phyloP scores from a whole-genome alignment of 2,888 invertebrate species.

The Meiosimyza decipiens region DNA sequence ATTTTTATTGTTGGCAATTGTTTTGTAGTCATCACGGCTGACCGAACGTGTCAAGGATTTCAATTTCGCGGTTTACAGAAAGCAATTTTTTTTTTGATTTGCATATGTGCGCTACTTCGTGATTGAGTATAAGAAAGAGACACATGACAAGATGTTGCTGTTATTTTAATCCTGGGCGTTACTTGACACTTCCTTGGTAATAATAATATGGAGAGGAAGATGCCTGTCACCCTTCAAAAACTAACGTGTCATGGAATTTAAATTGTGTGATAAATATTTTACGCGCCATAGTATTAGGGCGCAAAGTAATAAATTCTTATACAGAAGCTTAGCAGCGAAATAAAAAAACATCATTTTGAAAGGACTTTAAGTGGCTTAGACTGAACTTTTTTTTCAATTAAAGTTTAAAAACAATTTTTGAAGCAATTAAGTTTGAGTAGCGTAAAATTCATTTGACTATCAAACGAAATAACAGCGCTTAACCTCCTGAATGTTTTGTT shows the following conservation, averaged over 20 bases:
- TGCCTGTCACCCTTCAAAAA: neutral
- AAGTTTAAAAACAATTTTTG: too few species aligned
- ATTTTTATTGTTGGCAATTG: constrained; percentile 32
- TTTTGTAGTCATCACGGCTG: constrained; percentile 39
- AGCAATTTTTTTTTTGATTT: constrained; percentile 28
- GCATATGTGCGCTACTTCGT: too few species aligned
- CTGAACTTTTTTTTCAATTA: too few species aligned
- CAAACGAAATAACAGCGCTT: too few species aligned
- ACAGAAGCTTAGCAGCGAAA: too few species aligned
- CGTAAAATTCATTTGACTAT: too few species aligned
- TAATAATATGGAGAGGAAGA: neutral
- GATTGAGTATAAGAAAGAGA: too few species aligned
- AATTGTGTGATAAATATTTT: constrained; percentile 25
- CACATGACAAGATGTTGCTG: neutral
- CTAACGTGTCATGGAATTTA: neutral
- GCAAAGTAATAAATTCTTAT: neutral
- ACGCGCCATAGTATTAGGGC: constrained; percentile 14
- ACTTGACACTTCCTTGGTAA: neutral
- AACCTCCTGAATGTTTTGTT: too few species aligned
- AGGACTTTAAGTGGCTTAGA: too few species aligned
- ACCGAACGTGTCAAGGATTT: constrained; percentile 41
- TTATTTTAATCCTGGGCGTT: neutral
- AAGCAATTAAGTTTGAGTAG: too few species aligned
- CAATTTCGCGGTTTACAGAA: constrained; percentile 37
- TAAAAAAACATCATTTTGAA: too few species aligned